Base-by-base conservation (phyloP, 2,113 vertebrate genomes). In the Anoura caudifer region DNA sequence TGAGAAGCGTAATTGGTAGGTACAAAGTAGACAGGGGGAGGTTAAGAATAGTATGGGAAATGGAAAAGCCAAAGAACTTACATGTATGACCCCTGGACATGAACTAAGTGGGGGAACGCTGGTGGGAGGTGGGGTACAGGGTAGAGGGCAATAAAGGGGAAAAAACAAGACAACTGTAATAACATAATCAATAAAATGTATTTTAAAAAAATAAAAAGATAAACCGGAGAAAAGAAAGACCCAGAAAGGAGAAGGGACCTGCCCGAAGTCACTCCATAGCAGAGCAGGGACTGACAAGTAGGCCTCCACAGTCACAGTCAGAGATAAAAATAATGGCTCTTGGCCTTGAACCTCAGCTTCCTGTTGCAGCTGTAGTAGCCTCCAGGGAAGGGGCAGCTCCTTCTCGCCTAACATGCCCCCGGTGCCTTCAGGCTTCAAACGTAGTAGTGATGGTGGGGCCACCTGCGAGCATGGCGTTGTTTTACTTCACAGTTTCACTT, bases 401-500 rank as follows among this genome's bases (percentile, higher is more conserved):
- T 7, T 12, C 33, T 45, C 22, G 2, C 72, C 26, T 43, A 28
- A 59, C 24, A n/a, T 1, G 4, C 33, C 76, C 26, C 11, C 5
- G 0, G 12, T 22, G 36, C 31, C 69, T 75, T 11, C 14, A 12
- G 28, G 20, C 63, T 81, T 56, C 47, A 45, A 36, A 26, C 47
- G 12, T 24, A 26, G 72, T 6, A 4, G 87, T 3, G 24, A 4
- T 0, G 13, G 63, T 0, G 36, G 47, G n/a, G 79, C 31, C 80
- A 17, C 70, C 76, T 63, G 82, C 3, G 1, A 20, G 41, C 0
- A 4, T 4, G 38, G 26, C 4, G 8, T 22, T 43, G 54, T 96
- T 94, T 95, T 94, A 97, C 86, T 97, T 97, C 96, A 50, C 47
- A 59, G 45, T 97, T 97, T 96, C 97, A 79, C 72, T 97, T 96